Percentiles rank a stretch among this genome's conserved stretches.
Evolutionary conservation across 2,888 invertebrate genomes (phyloP).

Genomic region (Ecliptopera silaceata): DNA sequence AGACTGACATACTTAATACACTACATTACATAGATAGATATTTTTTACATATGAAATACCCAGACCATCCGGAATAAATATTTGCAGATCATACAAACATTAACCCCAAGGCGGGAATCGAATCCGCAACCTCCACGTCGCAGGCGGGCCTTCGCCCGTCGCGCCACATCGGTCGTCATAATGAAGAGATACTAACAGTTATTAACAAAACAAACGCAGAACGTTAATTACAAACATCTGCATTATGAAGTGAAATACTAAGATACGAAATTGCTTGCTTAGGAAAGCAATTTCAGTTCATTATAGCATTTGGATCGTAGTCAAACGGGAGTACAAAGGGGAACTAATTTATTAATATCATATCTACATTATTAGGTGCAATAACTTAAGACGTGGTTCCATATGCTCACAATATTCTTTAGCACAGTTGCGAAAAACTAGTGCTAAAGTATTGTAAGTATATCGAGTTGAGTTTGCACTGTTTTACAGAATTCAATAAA

Average conservation of each 20-base stretch:
- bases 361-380: slow-evolving; percentile 1
- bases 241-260: slow-evolving; percentile 5
- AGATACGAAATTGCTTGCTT: slow-evolving; percentile 24
- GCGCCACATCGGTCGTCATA: too few species aligned
- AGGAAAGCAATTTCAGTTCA: slow-evolving; percentile 16
- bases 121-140: too few species aligned
- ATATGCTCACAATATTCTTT: not conserved
- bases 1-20: too few species aligned
- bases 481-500: too few species aligned
- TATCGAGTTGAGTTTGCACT: too few species aligned
- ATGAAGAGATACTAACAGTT: not conserved
- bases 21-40: too few species aligned
- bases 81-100: too few species aligned
- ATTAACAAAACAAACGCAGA: slow-evolving; percentile 1
- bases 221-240: slow-evolving; percentile 9
- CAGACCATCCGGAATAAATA: too few species aligned
- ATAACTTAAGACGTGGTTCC: not conserved
- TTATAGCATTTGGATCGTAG: slow-evolving; percentile 22
- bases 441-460: too few species aligned
- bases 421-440: not conserved
- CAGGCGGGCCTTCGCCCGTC: too few species aligned
- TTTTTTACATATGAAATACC: too few species aligned
- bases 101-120: too few species aligned
- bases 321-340: slow-evolving; percentile 27
- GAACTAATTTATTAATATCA: slow-evolving; percentile 6